A percentile compares a stretch with the other conserved stretches of the same genome.
These are phyloP conservation scores for Silurus glanis DNA, from an alignment of 2,113 vertebrate genomes.

Conservation along the genomic window DNA sequence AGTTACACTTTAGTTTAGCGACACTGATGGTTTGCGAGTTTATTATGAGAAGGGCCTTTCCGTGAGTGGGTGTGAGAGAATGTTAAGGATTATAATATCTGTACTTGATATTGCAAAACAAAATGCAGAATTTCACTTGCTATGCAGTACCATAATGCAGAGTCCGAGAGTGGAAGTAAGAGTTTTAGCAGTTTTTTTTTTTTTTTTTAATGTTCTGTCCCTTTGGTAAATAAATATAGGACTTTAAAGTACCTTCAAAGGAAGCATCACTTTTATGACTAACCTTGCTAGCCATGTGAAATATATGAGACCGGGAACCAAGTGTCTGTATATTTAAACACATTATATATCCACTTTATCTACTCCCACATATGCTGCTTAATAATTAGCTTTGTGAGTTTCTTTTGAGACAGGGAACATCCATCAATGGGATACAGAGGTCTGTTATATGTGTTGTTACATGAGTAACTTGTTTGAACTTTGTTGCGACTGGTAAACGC, in stretches of 20 bases:
- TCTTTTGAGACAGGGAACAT: not conserved
- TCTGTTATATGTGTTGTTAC: not conserved
- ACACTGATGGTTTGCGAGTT: not conserved
- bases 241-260: not conserved
- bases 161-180: not conserved
- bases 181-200: not conserved
- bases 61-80: not conserved
- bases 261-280: not conserved
- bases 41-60: not conserved
- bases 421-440: not conserved
- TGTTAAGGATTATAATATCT: not conserved
- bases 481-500: not conserved
- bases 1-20: not conserved
- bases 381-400: not conserved
- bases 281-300: not conserved
- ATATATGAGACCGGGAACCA: not conserved
- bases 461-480: not conserved
- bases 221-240: not conserved
- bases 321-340: not conserved
- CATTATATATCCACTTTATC: no score
- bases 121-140: not conserved
- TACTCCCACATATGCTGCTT: no score
- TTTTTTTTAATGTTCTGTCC: not conserved
- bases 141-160: not conserved
- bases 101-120: not conserved